phyloP scores from a whole-genome alignment of 2,113 vertebrate genomes.

The Oreochromis spilurus region DNA sequence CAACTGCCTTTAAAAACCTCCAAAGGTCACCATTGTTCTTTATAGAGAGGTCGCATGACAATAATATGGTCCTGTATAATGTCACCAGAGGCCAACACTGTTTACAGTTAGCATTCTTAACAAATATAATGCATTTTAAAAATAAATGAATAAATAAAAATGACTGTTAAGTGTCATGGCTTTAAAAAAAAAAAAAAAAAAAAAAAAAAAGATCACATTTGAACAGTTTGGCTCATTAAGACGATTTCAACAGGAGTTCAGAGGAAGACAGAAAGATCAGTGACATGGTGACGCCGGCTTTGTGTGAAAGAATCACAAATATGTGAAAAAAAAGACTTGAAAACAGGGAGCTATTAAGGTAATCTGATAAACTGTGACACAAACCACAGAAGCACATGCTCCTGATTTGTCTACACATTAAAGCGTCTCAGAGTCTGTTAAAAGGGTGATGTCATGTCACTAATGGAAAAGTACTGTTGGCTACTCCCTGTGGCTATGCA shows the following conservation, averaged over 20 bases:
- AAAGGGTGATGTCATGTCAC: constrained; percentile 12
- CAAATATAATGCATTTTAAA: neutral
- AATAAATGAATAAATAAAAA: neutral
- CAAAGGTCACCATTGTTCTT: neutral
- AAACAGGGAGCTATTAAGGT: too few relatives aligned
- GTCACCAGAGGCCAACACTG: neutral
- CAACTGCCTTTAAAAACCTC: neutral
- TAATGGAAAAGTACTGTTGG: constrained; percentile 45
- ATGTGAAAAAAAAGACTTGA: neutral
- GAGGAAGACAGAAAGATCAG: neutral
- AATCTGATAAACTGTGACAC: neutral
- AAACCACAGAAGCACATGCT: constrained; percentile 1
- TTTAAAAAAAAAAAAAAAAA: neutral
- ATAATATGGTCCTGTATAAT: neutral
- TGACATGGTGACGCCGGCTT: neutral
- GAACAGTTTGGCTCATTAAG: neutral
- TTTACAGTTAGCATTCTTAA: neutral
- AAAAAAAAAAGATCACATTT: neutral
- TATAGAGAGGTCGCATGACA: neutral
- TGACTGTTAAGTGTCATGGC: neutral
- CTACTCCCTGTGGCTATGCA: constrained; percentile 32
- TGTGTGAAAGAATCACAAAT: neutral
- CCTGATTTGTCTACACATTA: neutral
- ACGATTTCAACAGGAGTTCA: neutral
- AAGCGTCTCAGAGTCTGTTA: neutral